These are phyloP conservation scores for Melanerpes formicivorus DNA, from an alignment of 2,113 vertebrate species.

Conservation along the genomic window DNA sequence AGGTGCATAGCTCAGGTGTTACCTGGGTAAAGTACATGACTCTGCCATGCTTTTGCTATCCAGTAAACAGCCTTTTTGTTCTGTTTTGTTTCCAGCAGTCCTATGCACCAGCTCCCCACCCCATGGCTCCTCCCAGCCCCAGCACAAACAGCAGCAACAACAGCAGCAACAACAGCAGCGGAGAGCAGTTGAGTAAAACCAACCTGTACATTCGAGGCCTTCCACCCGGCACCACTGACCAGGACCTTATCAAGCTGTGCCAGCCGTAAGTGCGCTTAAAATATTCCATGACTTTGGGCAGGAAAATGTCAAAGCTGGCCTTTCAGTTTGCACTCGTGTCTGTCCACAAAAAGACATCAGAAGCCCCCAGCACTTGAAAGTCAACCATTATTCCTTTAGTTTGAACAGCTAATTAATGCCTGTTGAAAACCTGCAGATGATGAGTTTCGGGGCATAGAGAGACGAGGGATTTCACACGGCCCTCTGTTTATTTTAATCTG, in stretches of 20 bases:
- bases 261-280: constrained; percentile 89
- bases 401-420: background rate
- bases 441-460: background rate
- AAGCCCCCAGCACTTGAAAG: background rate
- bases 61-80: constrained; percentile 51
- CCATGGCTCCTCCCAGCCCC: constrained; percentile 98
- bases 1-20: background rate
- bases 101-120: constrained; percentile 97
- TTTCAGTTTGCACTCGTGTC: background rate
- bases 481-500: background rate
- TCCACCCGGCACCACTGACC: constrained; percentile 96
- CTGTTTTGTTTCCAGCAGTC: constrained; percentile 86
- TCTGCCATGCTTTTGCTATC: constrained; percentile 4
- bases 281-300: background rate
- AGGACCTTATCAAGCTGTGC: constrained; percentile 98
- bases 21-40: background rate
- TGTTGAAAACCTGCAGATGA: background rate
- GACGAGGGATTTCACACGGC: background rate
- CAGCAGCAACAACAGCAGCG: constrained; percentile 88
- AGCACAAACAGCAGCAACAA: constrained; percentile 94
- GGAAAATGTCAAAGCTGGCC: background rate
- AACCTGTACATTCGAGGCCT: constrained; percentile 98
- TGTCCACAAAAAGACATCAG: background rate
- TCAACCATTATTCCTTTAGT: background rate
- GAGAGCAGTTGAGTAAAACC: constrained; percentile 98